phyloP scores from a whole-genome alignment of 1,140 invertebrate genomes.

The Phortica variegata region DNA sequence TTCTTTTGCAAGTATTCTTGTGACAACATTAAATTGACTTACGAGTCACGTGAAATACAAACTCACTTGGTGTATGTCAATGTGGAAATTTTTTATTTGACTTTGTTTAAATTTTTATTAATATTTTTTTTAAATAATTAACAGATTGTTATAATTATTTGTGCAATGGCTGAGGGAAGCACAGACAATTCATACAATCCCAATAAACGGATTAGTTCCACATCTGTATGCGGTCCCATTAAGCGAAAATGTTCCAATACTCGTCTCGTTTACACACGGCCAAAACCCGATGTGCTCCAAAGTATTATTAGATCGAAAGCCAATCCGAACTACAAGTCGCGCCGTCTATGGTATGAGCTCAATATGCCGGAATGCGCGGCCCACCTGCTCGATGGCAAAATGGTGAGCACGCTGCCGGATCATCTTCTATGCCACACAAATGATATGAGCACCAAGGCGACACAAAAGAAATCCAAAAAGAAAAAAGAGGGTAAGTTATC shows the following conservation, averaged over 20 bases:
- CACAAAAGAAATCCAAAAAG: constrained; percentile 2
- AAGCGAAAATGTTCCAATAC: constrained; percentile 34
- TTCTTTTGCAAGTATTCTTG: too few relatives aligned
- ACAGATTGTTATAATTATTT: too few relatives aligned
- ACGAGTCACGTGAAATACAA: too few relatives aligned
- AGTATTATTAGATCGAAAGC: constrained; percentile 48
- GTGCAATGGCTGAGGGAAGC: too few relatives aligned
- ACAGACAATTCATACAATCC: constrained; percentile 34
- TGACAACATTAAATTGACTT: too few relatives aligned
- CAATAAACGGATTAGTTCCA: constrained; percentile 35
- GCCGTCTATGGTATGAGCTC: constrained; percentile 49
- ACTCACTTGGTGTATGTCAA: too few relatives aligned
- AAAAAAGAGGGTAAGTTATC: not conserved
- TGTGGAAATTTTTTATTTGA: not conserved
- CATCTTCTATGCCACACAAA: constrained; percentile 24
- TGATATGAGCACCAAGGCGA: constrained; percentile 8
- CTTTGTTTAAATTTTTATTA: not conserved
- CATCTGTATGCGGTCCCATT: constrained; percentile 30
- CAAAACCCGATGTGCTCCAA: constrained; percentile 45
- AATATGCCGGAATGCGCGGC: constrained; percentile 54
- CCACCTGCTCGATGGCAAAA: constrained; percentile 40
- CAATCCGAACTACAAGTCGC: constrained; percentile 46
- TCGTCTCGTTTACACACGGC: constrained; percentile 43
- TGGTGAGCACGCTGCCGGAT: constrained; percentile 42
- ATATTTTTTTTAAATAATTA: not conserved